Evolutionary conservation across 2,797 vertebrate genomes (phyloP), one percentile per base, ranked within the genome.

Genomic region (Todus mexicanus): DNA sequence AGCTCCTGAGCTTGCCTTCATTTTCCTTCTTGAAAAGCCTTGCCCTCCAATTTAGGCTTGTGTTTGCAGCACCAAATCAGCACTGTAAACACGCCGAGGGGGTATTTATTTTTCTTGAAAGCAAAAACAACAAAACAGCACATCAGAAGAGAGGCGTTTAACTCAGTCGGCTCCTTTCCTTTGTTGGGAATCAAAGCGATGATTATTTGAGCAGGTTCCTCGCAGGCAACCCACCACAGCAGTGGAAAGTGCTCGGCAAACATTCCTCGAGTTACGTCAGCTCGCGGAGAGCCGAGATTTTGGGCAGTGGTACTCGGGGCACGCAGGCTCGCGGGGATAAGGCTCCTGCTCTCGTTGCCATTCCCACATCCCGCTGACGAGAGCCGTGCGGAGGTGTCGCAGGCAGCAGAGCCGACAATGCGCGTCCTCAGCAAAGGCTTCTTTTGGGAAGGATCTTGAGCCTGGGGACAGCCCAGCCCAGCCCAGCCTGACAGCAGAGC

Each of bases 21-120:
- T 66, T 37, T 48, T 26, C 5, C 37, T 27, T n/a, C 84, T 61
- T 5, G 10, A 33, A 8, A 1, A 1, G 26, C 68, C 83, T 65
- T 8, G 56, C 80, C 73, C 95, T 90, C 54, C 81, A 15, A 11
- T 13, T 29, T 26, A 9, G 40, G 38, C 33, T 29, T 3, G 16
- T 13, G 84, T 70, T 8, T 43, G 75, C 78, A 26, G 33, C 7
- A 13, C 84, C 57, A 4, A 26, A 65, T 16, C 71, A 19, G 69
- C 37, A 22, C 71, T 7, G 81, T 37, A 93, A 91, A 95, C 87
- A 64, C 0, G 21, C 91, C 21, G 4, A 91, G 31, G 72, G 89
- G 94, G 47, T 72, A 66, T 91, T 91, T 54, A 40, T 85, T 70
- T 50, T 45, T 73, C 89, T 89, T 87, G 89, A 88, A 78, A 92